phyloP scores from a whole-genome alignment of 2,888 invertebrate genomes.

The Carcina quercana region DNA sequence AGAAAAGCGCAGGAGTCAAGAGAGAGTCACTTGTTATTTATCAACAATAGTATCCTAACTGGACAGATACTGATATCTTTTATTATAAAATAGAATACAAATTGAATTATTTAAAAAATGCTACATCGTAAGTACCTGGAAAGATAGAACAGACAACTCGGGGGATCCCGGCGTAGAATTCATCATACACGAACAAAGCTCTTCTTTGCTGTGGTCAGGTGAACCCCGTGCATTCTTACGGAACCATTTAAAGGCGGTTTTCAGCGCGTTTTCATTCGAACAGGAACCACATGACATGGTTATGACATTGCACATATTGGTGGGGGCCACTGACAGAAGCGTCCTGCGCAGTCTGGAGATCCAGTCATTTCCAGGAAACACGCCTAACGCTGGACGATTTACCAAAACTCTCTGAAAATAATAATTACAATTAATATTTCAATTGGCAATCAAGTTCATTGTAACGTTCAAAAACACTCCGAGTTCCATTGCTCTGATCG shows the following conservation, averaged over 20 bases:
- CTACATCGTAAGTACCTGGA: constrained; percentile 63
- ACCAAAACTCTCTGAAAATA: constrained; percentile 84
- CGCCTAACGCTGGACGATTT: constrained; percentile 97
- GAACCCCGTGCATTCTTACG: constrained; percentile 82
- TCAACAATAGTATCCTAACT: too few relatives aligned
- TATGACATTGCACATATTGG: constrained; percentile 83
- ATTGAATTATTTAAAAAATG: constrained; percentile 25
- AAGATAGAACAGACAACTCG: constrained; percentile 86
- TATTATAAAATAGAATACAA: too few relatives aligned
- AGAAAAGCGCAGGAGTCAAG: too few relatives aligned
- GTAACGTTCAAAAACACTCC: too few relatives aligned
- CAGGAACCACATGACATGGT: constrained; percentile 99
- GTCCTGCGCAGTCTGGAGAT: constrained; percentile 82
- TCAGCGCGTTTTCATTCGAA: constrained; percentile 97
- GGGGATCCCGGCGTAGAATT: constrained; percentile 94
- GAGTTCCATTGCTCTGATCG: too few relatives aligned
- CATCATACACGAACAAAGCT: constrained; percentile 85
- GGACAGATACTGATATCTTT: too few relatives aligned
- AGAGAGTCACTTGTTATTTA: too few relatives aligned
- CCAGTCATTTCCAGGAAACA: constrained; percentile 94
- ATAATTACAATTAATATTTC: too few relatives aligned
- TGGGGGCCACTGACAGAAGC: constrained; percentile 86
- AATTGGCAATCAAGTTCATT: too few relatives aligned
- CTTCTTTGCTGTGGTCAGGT: constrained; percentile 81
- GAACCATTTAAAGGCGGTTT: constrained; percentile 93